Conservation (phyloP, 2,888 invertebrate species). For the Dione vanillae region DNA sequence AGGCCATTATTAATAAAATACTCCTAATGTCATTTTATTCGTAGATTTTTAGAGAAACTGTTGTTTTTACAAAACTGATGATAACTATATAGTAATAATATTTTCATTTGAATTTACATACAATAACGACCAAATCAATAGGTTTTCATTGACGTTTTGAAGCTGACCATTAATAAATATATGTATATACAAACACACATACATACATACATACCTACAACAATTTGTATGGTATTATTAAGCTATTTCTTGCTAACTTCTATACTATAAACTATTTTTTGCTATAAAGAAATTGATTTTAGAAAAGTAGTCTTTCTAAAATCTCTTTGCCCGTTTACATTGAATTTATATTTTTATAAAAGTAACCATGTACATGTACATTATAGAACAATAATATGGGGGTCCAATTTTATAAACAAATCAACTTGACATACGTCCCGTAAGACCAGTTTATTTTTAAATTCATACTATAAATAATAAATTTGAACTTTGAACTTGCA, state of each 20-base stretch:
- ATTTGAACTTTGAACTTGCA: not conserved
- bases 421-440: not conserved
- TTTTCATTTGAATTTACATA: not conserved
- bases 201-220: no score
- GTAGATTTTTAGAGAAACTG: slow-evolving; percentile 55
- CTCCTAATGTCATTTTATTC: slow-evolving; percentile 71
- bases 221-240: not conserved
- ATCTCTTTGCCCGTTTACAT: not conserved
- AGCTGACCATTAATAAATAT: not conserved
- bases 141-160: not conserved
- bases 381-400: not conserved
- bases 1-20: slow-evolving; percentile 74
- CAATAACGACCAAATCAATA: not conserved
- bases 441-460: slow-evolving; percentile 3
- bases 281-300: not conserved
- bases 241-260: no score
- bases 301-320: not conserved
- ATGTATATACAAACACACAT: no score
- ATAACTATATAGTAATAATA: not conserved
- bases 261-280: not conserved
- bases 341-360: slow-evolving; percentile 8
- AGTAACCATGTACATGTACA: not conserved
- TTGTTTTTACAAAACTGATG: slow-evolving; percentile 46
- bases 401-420: slow-evolving; percentile 9
- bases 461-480: not conserved